A percentile compares a stretch with the other conserved stretches of the same genome.
These are phyloP conservation scores for Pituophis catenifer DNA, from an alignment of 2,113 vertebrate species.

Conservation along the genomic window DNA sequence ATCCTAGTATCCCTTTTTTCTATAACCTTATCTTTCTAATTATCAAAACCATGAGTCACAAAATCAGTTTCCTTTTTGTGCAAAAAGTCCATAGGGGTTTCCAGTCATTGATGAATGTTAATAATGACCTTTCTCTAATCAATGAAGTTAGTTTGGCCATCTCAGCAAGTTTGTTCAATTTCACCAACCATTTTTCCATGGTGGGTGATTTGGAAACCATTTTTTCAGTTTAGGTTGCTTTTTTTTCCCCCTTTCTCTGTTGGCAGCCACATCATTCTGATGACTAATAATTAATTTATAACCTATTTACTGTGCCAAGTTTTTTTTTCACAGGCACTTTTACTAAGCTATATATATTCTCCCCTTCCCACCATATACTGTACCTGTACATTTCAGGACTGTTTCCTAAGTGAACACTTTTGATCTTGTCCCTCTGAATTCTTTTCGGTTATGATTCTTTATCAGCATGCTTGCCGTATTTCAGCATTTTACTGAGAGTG, in stretches of 20 bases:
- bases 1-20: neutral
- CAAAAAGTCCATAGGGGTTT: neutral
- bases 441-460: neutral
- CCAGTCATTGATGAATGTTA: neutral
- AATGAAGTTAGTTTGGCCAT: neutral
- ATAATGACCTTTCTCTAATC: neutral
- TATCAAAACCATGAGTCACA: neutral
- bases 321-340: neutral
- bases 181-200: neutral
- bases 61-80: neutral
- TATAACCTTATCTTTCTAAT: neutral
- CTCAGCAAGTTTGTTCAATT: neutral
- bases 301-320: neutral
- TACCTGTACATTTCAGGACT: neutral
- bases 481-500: neutral
- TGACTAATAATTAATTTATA: neutral
- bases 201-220: neutral
- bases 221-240: neutral
- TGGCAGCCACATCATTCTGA: neutral
- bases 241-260: neutral
- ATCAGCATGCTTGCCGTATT: neutral
- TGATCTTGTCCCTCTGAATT: neutral
- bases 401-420: neutral
- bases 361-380: neutral
- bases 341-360: neutral